Evolutionary conservation across 2,888 invertebrate species (phyloP), one percentile per base, ranked within the genome.

Genomic region (Thelaira solivaga): DNA sequence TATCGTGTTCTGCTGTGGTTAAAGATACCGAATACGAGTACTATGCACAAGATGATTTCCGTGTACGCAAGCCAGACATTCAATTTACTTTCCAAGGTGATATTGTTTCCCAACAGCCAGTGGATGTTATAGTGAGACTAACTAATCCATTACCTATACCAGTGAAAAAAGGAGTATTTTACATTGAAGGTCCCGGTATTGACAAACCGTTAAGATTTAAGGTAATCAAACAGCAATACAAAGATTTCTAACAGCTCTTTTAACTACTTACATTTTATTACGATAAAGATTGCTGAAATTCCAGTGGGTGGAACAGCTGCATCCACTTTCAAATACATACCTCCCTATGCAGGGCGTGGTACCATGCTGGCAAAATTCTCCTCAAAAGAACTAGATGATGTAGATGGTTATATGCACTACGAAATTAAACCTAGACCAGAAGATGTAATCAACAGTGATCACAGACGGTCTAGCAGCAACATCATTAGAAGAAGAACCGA

Each of bases 51-150:
- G 96, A 96, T 83, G 96, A 96, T 89, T 97, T 97, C 86, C 91
- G 96, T 82, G 94, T 97, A 4, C 91, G 96, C 26, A 96, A 96
- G 84, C 97, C 97, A 0, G 96, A 96, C 84, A 95, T 97, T 69
- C 94, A 94, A 86, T 94, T 97, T 74, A 90, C 91, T 3, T 89
- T 93, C 41, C 91, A 91, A 31, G 91, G 91, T 26, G 83, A 82
- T 4, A 90, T 92, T 1, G 88, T 90, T 1, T 90, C 92, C 0
- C 89, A 86, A 2, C 89, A 91, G 82, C 90, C 91, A 80, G 89
- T 91, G 49, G 91, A 90, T 69, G 92, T 93, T 0, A 92, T 91
- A 3, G 91, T 95, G 0, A 92, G 92, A 57, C 90, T 97, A 26
- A 92, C 91, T 80, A 97, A 97, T 90, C 96, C 97, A 0, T 87